These are phyloP conservation scores for Dolichopus griseipennis DNA, from an alignment of 2,888 invertebrate species.

Conservation along the genomic window DNA sequence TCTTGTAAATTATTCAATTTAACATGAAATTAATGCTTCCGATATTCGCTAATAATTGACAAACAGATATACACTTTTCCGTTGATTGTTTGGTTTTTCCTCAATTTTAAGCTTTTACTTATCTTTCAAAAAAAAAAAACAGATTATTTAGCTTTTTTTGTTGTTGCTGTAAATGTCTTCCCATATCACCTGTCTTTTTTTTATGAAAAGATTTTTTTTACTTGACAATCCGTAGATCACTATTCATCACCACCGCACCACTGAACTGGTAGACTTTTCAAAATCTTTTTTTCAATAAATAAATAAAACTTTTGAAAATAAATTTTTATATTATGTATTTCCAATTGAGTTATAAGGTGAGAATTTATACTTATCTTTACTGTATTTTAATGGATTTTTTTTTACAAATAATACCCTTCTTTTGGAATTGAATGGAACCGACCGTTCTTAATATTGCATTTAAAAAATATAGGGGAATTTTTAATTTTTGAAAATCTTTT, in stretches of 20 bases:
- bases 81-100: neutral
- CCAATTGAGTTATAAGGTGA: neutral
- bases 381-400: neutral
- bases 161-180: too few relatives aligned
- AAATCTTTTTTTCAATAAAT: too few relatives aligned
- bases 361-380: neutral
- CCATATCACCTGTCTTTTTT: neutral
- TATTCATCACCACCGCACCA: too few relatives aligned
- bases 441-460: too few relatives aligned
- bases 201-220: neutral
- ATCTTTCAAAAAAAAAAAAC: neutral
- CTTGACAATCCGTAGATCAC: neutral
- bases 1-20: neutral
- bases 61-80: neutral
- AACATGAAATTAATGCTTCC: slow-evolving; percentile 3
- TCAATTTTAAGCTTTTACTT: neutral
- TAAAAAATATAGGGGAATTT: too few relatives aligned
- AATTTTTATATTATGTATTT: neutral
- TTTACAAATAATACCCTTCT: too few relatives aligned
- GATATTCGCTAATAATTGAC: neutral
- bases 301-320: too few relatives aligned
- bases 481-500: too few relatives aligned
- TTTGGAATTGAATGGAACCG: too few relatives aligned
- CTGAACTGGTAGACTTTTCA: too few relatives aligned
- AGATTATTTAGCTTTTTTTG: too few relatives aligned